Evolutionary conservation across 2,888 invertebrate genomes (phyloP).

Genomic region (Venusia cambrica): DNA sequence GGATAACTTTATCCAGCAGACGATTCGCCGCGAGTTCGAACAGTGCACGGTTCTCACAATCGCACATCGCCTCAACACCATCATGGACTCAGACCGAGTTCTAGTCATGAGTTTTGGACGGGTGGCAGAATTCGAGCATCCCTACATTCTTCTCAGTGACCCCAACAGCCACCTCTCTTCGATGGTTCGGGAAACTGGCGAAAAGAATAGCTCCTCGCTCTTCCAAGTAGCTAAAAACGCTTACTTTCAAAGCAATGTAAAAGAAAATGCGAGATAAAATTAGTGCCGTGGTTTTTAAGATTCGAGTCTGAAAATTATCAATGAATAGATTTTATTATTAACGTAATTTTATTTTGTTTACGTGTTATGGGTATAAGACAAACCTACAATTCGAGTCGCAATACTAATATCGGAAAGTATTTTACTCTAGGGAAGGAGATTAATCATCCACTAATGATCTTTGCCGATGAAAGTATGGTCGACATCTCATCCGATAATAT

Average conservation of each 20-base stretch:
- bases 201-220: conserved; percentile 73
- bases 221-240: conserved; percentile 70
- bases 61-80: conserved; percentile 95
- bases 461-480: no score
- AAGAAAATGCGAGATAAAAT: conserved; percentile 49
- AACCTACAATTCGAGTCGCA: no score
- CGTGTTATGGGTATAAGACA: no score
- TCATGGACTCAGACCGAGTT: conserved; percentile 93
- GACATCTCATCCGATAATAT: no score
- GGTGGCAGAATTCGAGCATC: conserved; percentile 84
- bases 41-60: conserved; percentile 94
- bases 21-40: conserved; percentile 88
- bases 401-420: no score
- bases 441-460: no score
- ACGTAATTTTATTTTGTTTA: no score
- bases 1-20: conserved; percentile 90
- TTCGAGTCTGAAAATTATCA: no score
- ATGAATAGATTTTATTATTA: no score
- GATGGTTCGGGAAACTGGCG: conserved; percentile 82
- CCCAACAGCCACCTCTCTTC: conserved; percentile 75
- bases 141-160: conserved; percentile 78
- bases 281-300: no score
- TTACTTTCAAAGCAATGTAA: conserved; percentile 56
- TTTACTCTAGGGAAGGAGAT: no score
- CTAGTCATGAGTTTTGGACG: conserved; percentile 83